Conservation (phyloP, 2,888 invertebrate genomes). For the Melanostoma scalare region DNA sequence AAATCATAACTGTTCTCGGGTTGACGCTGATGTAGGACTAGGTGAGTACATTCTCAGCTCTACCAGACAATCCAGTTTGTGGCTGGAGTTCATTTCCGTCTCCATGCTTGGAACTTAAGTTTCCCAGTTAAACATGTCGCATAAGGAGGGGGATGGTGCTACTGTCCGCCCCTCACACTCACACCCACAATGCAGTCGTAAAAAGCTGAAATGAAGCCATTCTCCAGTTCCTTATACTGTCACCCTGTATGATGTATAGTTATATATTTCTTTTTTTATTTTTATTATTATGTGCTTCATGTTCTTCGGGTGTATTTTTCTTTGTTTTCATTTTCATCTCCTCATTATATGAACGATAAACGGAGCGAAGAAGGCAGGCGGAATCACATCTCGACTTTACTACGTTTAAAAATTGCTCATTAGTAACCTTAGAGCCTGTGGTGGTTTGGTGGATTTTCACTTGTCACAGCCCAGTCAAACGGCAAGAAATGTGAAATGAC, state of each 20-base stretch:
- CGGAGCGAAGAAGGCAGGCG: neutral
- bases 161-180: constrained; percentile 1
- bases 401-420: constrained; percentile 63
- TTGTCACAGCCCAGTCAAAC: constrained; percentile 14
- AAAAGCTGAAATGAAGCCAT: constrained; percentile 48
- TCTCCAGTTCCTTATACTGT: constrained; percentile 46
- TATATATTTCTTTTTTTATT: constrained; percentile 32
- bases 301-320: constrained; percentile 41
- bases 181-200: constrained; percentile 40
- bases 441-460: constrained; percentile 23
- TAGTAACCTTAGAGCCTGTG: constrained; percentile 53
- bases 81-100: constrained; percentile 69
- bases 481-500: constrained; percentile 46
- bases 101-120: constrained; percentile 65
- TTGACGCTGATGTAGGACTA: constrained; percentile 71
- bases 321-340: constrained; percentile 61
- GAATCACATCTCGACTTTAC: constrained; percentile 49
- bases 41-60: constrained; percentile 69
- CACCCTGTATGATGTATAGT: constrained; percentile 50
- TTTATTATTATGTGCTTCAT: constrained; percentile 49
- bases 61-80: constrained; percentile 71
- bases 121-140: constrained; percentile 54
- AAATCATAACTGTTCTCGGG: constrained; percentile 69
- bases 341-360: constrained; percentile 59
- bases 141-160: constrained; percentile 38